phyloP scores from a whole-genome alignment of 2,888 invertebrate species.

The Ennomos fuscantarius region DNA sequence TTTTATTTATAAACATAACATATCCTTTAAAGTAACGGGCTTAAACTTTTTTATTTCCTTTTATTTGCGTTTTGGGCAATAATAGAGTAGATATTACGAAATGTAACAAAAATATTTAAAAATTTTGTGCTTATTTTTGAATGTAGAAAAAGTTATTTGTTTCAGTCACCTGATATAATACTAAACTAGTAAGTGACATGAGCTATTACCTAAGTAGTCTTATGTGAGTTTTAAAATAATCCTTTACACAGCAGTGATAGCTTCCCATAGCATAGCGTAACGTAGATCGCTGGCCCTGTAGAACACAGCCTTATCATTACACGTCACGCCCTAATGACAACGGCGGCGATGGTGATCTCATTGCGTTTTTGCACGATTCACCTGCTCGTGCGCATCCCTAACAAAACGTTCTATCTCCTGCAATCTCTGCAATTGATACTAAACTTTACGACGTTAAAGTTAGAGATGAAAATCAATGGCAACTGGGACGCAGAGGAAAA shows the following conservation, averaged over 20 bases:
- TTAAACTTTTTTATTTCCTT: too few species aligned
- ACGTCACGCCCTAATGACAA: conserved; percentile 69
- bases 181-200: too few species aligned
- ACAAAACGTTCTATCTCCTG: conserved; percentile 12
- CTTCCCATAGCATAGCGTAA: not conserved
- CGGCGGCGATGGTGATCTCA: conserved; percentile 74
- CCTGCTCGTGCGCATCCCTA: conserved; percentile 45
- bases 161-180: too few species aligned
- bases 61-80: too few species aligned
- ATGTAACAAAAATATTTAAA: too few species aligned
- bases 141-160: too few species aligned
- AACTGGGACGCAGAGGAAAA: not conserved
- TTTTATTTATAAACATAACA: too few species aligned
- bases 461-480: conserved; percentile 1
- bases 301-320: conserved; percentile 38
- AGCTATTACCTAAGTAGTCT: too few species aligned
- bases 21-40: too few species aligned
- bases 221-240: too few species aligned
- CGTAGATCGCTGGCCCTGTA: not conserved
- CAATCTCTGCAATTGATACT: conserved; percentile 1
- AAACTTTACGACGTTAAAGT: not conserved
- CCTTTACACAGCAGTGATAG: not conserved
- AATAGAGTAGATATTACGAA: too few species aligned
- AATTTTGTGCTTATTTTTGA: too few species aligned
- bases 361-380: conserved; percentile 78